Evolutionary conservation across 2,888 invertebrate species (phyloP), one percentile per base, ranked within the genome.

Genomic region (Drosophila macrospina): DNA sequence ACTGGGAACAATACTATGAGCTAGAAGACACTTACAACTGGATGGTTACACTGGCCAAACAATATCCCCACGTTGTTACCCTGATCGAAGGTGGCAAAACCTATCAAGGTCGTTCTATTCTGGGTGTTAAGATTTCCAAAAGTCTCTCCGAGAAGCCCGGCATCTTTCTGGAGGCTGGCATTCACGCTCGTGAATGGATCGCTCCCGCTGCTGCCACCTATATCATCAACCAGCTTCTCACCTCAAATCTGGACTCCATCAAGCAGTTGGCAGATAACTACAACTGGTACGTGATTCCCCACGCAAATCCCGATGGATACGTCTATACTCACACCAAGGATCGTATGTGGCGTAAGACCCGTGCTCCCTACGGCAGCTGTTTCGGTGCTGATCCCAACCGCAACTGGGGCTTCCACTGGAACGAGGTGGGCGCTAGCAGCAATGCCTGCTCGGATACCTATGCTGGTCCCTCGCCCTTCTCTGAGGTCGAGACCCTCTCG

Each of bases 281-380:
- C 75, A 95, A 95, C 73, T 97, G 96, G 95, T 95, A 96, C 86
- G 93, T 97, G 56, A 93, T 96, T 65, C 96, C 97, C 0, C 92
- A 95, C 13, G 91, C 94, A n/a, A 97, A 97, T 90, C 96, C 96
- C 4, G 97, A 97, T 92, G 97, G 97, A 1, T 96, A 94, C 81
- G 94, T 93, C 42, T 95, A 94, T 88, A 94, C 95, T 0, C 89
- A 93, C 86, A 93, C 93, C 13, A 81, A 51, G 3, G 13, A 94
- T 39, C 93, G 95, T 37, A 74, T 94, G 69, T 95, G 95, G 95
- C 91, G 94, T 15, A 95, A 95, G 83, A 95, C 95, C 1, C 93
- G 95, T 30, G 92, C 92, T 59, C 93, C 92, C 0, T 93, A 93
- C 34, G 93, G 91, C 8, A 69, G 48, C 10, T 94, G 95, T 75